These are phyloP conservation scores for Ectemnius continuus DNA, from an alignment of 2,888 invertebrate genomes.

Conservation along the genomic window DNA sequence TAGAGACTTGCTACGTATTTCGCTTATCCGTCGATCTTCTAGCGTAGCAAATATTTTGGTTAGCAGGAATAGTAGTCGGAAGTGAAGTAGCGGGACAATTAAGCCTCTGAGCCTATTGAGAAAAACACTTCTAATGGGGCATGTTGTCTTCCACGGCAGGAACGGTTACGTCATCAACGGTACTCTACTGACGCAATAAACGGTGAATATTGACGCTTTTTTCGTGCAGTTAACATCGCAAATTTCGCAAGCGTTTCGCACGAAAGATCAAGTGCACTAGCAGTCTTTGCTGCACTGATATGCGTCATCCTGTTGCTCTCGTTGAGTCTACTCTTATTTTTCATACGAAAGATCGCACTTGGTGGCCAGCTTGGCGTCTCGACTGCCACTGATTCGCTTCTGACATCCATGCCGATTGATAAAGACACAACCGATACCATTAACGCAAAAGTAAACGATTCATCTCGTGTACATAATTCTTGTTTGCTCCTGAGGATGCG, in stretches of 20 bases:
- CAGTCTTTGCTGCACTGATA: no score
- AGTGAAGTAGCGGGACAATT: conserved; percentile 21
- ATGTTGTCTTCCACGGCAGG: conserved; percentile 19
- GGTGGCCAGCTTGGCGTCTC: no score
- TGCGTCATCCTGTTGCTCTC: no score
- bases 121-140: conserved; percentile 35
- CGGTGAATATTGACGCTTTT: neutral
- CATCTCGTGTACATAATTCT: no score
- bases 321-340: no score
- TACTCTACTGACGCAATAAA: conserved; percentile 19
- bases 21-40: neutral
- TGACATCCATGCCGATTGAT: no score
- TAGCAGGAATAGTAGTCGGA: conserved; percentile 1
- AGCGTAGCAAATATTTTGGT: conserved; percentile 20
- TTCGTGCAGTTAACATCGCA: neutral
- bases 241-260: neutral
- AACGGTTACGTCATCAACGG: conserved; percentile 23
- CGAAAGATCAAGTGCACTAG: neutral
- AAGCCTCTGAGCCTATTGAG: conserved; percentile 20
- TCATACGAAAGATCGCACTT: no score
- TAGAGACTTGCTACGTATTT: neutral
- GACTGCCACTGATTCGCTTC: no score
- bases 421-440: no score
- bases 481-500: no score
- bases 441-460: no score